phyloP scores from a whole-genome alignment of 2,888 invertebrate genomes.

The Tanypteryx hageni region DNA sequence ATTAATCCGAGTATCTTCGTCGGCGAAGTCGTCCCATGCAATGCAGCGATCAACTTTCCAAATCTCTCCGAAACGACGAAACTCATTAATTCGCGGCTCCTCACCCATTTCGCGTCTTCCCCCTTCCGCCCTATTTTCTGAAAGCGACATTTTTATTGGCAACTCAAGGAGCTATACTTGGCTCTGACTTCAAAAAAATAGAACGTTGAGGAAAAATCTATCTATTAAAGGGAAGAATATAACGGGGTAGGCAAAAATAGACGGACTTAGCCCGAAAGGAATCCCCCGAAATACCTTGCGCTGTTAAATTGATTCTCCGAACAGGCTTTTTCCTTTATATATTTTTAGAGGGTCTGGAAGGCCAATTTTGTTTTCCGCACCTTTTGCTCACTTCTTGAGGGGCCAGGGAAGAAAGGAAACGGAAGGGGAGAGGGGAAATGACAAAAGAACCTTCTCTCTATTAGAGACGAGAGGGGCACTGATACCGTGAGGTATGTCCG shows the following conservation, averaged over 20 bases:
- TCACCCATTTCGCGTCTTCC: not conserved
- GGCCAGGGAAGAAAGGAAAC: too few relatives aligned
- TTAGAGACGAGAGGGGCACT: too few relatives aligned
- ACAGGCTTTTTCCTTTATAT: too few relatives aligned
- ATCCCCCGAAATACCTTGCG: too few relatives aligned
- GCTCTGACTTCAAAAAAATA: not conserved
- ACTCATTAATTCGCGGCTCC: not conserved
- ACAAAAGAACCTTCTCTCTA: too few relatives aligned
- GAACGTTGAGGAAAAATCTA: not conserved
- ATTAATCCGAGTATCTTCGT: not conserved
- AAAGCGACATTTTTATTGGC: not conserved
- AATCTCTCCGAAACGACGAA: conserved; percentile 8
- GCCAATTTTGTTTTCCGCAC: too few relatives aligned
- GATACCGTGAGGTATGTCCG: too few relatives aligned
- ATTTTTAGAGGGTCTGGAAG: not conserved
- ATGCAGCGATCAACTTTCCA: conserved; percentile 17
- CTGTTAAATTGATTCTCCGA: not conserved
- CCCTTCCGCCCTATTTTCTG: not conserved
- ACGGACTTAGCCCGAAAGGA: too few relatives aligned
- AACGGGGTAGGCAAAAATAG: too few relatives aligned
- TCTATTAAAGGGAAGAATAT: not conserved
- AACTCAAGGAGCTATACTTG: not conserved
- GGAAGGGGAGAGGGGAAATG: too few relatives aligned
- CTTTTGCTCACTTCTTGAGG: too few relatives aligned
- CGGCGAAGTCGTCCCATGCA: not conserved